Percentiles rank a stretch among this genome's conserved stretches.
Conservation (phyloP, 2,797 vertebrate genomes). For the Rhyacichthys aspro region DNA sequence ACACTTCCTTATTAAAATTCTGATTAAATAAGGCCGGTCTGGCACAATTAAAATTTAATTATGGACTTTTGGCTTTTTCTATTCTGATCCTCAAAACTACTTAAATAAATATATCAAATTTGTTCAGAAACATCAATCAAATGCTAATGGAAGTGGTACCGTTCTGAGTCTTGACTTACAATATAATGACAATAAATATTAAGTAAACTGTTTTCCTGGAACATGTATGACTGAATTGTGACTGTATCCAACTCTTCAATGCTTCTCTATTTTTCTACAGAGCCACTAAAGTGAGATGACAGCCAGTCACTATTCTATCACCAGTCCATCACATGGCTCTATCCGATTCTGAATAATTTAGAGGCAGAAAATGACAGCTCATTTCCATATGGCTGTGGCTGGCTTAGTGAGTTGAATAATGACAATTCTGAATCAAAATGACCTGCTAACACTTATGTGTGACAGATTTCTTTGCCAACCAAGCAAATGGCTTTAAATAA, state of each 20-base stretch:
- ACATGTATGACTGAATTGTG: neutral
- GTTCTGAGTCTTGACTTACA: no score
- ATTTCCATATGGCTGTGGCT: conserved; percentile 25
- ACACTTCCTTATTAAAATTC: conserved; percentile 76
- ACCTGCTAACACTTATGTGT: conserved; percentile 11
- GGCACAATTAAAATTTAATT: conserved; percentile 55
- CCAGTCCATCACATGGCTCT: conserved; percentile 40
- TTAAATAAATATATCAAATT: conserved; percentile 1
- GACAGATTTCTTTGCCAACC: conserved; percentile 29
- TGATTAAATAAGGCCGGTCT: conserved; percentile 61
- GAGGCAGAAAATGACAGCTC: conserved; percentile 40
- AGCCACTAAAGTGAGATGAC: conserved; percentile 30
- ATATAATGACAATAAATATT: no score
- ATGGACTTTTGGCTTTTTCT: conserved; percentile 40
- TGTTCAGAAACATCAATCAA: no score
- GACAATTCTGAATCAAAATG: conserved; percentile 32
- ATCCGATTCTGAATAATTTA: conserved; percentile 58
- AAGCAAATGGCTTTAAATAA: conserved; percentile 6
- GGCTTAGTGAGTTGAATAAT: conserved; percentile 25
- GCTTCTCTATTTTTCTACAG: conserved; percentile 11
- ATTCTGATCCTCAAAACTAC: conserved; percentile 26
- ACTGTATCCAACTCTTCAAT: conserved; percentile 8
- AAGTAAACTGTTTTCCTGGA: conserved; percentile 2
- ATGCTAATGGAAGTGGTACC: neutral
- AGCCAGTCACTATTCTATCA: conserved; percentile 38